phyloP scores from a whole-genome alignment of 2,113 vertebrate species.

The Picathartes gymnocephalus region DNA sequence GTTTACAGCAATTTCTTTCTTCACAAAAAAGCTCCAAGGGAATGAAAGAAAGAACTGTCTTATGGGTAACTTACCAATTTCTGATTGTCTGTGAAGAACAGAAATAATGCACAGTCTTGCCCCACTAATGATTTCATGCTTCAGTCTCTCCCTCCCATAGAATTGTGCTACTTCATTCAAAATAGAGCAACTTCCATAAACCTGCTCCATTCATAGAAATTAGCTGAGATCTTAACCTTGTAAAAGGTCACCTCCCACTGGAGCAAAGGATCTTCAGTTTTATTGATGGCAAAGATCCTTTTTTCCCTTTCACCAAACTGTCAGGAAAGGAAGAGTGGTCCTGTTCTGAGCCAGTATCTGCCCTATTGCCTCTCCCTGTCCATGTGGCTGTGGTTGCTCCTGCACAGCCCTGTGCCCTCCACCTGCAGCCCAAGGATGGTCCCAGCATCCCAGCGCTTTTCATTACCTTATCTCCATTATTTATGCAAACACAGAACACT shows the following conservation, averaged over 20 bases:
- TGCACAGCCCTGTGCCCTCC: background rate
- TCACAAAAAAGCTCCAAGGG: background rate
- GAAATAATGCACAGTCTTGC: background rate
- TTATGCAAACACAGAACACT: constrained; percentile 37
- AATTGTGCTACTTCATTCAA: background rate
- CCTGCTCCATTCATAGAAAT: background rate
- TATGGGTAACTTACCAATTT: background rate
- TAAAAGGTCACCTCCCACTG: background rate
- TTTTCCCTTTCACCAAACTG: background rate
- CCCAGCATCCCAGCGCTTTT: constrained; percentile 30
- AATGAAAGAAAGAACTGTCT: background rate
- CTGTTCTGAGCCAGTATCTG: background rate
- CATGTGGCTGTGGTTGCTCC: background rate
- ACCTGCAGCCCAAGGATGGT: background rate
- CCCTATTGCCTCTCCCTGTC: background rate
- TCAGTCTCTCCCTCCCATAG: background rate
- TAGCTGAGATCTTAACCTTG: background rate
- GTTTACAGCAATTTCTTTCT: background rate
- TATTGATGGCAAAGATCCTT: background rate
- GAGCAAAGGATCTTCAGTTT: background rate
- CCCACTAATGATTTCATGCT: background rate
- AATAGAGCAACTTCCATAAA: background rate
- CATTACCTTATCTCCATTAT: constrained; percentile 28
- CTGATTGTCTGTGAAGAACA: background rate
- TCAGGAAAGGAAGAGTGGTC: background rate